These are phyloP conservation scores for Caenorhabditis becei DNA, from an alignment of 2,888 invertebrate genomes.

Conservation along the genomic window DNA sequence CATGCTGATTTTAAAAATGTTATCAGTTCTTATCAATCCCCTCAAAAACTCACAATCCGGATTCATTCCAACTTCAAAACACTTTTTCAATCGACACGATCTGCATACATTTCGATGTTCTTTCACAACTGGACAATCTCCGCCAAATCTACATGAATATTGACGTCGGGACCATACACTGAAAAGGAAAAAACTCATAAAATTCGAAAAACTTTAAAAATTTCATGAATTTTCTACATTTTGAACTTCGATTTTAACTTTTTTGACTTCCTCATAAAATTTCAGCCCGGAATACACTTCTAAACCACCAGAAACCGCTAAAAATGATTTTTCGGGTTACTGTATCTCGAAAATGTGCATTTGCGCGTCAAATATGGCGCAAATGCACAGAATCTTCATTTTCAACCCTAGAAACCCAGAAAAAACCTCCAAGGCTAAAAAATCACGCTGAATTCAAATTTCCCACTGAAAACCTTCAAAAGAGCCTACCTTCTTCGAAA, in stretches of 20 bases:
- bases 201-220: not conserved
- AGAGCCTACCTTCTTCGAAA: slow-evolving; percentile 58
- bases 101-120: slow-evolving; percentile 78
- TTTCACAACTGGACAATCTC: slow-evolving; percentile 77
- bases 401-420: too few species aligned
- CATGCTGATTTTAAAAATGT: not conserved
- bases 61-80: slow-evolving; percentile 78
- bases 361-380: too few species aligned
- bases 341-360: too few species aligned
- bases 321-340: too few species aligned
- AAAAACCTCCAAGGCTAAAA: too few species aligned
- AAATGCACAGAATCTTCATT: too few species aligned
- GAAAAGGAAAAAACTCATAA: slow-evolving; percentile 14
- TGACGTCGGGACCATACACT: slow-evolving; percentile 76
- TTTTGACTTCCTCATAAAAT: too few species aligned
- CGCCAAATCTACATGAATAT: slow-evolving; percentile 77
- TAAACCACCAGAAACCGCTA: too few species aligned
- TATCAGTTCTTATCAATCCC: not conserved
- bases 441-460: too few species aligned
- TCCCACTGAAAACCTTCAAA: not conserved
- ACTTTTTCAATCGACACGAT: slow-evolving; percentile 76
- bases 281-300: too few species aligned
- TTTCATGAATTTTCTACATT: not conserved
- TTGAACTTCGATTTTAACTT: too few species aligned
- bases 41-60: slow-evolving; percentile 72